Evolutionary conservation across 2,113 vertebrate genomes (phyloP).

Genomic region (Chitala chitala): DNA sequence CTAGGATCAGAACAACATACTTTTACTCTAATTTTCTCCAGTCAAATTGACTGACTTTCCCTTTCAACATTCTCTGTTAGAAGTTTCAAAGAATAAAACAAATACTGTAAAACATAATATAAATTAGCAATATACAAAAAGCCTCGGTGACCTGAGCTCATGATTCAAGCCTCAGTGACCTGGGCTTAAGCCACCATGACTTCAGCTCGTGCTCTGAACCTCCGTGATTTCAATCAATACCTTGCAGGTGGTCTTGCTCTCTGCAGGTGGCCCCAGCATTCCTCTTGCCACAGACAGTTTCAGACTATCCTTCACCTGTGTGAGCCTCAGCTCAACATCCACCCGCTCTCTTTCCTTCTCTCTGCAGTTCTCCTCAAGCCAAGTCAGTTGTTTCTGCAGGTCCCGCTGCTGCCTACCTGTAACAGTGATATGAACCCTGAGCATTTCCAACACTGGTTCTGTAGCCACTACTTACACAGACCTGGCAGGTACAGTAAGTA

Average conservation of each 20-base stretch:
- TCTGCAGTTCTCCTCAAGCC: constrained; percentile 78
- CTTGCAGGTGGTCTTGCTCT: constrained; percentile 57
- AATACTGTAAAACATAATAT: too few relatives aligned
- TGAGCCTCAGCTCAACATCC: constrained; percentile 82
- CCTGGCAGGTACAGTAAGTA: too few relatives aligned
- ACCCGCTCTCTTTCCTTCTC: constrained; percentile 80
- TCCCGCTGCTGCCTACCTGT: constrained; percentile 63
- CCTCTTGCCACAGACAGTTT: constrained; percentile 88
- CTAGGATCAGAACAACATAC: constrained; percentile 35
- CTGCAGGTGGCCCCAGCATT: constrained; percentile 67
- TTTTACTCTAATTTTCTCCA: too few relatives aligned
- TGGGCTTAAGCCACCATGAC: too few relatives aligned
- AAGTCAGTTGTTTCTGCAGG: constrained; percentile 67
- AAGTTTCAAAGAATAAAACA: not conserved
- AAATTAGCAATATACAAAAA: too few relatives aligned
- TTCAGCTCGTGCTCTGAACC: not conserved
- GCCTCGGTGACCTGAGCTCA: too few relatives aligned
- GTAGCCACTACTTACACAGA: too few relatives aligned
- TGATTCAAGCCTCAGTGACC: not conserved
- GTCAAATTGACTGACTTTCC: not conserved
- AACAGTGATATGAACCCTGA: not conserved
- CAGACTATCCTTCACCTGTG: constrained; percentile 85
- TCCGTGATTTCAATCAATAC: too few relatives aligned
- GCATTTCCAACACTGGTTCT: too few relatives aligned
- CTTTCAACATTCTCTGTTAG: not conserved